These are phyloP conservation scores for Aspidiotus rigidus DNA, from an alignment of 2,888 invertebrate genomes.

Conservation along the genomic window DNA sequence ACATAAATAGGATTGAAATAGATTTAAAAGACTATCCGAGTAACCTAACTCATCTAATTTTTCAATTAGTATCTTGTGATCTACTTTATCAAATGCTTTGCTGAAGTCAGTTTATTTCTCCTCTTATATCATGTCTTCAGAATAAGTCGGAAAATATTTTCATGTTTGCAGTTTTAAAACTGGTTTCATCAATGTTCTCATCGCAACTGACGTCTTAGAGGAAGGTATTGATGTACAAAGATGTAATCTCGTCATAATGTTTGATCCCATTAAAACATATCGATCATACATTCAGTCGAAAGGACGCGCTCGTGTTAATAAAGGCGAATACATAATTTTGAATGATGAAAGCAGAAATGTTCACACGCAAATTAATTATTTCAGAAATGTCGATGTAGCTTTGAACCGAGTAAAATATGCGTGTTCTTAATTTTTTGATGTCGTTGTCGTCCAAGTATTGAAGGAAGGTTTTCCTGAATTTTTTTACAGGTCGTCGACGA, in stretches of 20 bases:
- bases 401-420: no score
- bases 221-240: slow-evolving; percentile 80
- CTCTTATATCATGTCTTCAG: no score
- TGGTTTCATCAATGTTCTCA: slow-evolving; percentile 55
- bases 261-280: slow-evolving; percentile 61
- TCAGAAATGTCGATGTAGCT: no score
- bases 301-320: slow-evolving; percentile 66
- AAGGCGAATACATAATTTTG: slow-evolving; percentile 48
- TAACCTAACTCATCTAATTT: not conserved
- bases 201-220: slow-evolving; percentile 74
- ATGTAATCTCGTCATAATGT: slow-evolving; percentile 70
- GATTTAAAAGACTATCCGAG: no score
- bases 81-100: no score
- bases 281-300: slow-evolving; percentile 82
- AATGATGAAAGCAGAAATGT: no score
- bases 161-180: slow-evolving; percentile 47
- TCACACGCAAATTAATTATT: no score
- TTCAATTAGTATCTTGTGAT: not conserved
- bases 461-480: no score
- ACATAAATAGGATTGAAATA: no score
- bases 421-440: no score
- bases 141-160: not conserved
- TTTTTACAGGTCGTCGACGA: slow-evolving; percentile 1
- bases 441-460: no score
- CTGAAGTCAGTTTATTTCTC: no score